Evolutionary conservation across 2,888 invertebrate genomes (phyloP).

Genomic region (Campaea margaritaria): DNA sequence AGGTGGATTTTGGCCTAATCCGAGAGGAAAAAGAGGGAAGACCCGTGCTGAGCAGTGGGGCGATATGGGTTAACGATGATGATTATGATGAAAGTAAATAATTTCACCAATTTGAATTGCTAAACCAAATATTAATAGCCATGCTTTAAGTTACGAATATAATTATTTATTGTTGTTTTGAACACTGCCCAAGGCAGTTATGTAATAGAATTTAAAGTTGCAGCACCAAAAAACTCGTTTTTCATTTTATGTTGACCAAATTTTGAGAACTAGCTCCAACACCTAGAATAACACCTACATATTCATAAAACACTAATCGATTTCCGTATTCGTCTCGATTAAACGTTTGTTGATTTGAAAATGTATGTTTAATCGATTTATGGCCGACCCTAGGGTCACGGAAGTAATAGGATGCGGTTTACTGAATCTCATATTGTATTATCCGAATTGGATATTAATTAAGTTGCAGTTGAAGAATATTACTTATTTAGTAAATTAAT

Average conservation of each 20-base stretch:
- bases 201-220: background rate
- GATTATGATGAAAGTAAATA: too few relatives aligned
- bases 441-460: background rate
- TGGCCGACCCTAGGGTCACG: slow-evolving; percentile 15
- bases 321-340: slow-evolving; percentile 36
- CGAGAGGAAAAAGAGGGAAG: too few relatives aligned
- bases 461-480: too few relatives aligned
- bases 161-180: too few relatives aligned
- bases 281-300: slow-evolving; percentile 27
- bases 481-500: too few relatives aligned
- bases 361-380: slow-evolving; percentile 17
- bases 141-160: too few relatives aligned
- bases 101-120: too few relatives aligned
- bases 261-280: background rate
- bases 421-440: background rate
- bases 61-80: too few relatives aligned
- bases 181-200: background rate
- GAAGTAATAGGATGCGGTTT: background rate
- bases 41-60: too few relatives aligned
- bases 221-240: slow-evolving; percentile 13
- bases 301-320: slow-evolving; percentile 33
- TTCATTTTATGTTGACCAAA: background rate
- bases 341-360: background rate
- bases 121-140: too few relatives aligned
- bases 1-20: too few relatives aligned